Evolutionary conservation across 2,888 invertebrate genomes (phyloP), one percentile per base, ranked within the genome.

Genomic region (Spodoptera picta): DNA sequence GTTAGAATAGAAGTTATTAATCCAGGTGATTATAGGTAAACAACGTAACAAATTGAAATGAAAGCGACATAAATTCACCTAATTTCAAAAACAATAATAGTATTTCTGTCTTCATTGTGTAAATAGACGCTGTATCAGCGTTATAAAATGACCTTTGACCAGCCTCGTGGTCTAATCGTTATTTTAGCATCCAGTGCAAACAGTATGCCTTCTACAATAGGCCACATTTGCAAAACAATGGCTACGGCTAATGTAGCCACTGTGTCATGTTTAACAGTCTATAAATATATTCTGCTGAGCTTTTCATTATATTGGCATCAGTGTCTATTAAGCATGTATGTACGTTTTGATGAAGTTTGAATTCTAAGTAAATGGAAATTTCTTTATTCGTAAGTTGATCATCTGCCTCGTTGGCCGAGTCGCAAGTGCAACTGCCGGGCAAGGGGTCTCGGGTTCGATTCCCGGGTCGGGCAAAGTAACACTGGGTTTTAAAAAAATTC

Each of bases 171-270:
- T 14, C 24, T 43, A 60, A 62, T 56, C 9, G 19, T 54, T 51
- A 58, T 50, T 72, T 73, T 46, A 55, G 43, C 43, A 24, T 3
- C 43, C 24, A 58, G 24, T 52, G 41, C 49, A 64, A 73, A 61
- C 60, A 47, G n/a, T 11, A 43, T 54, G 14, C 14, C 47, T 36
- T 14, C 42, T 19, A 75, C 66, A 67, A 71, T 67, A 64, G 75
- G 4, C 19, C 19, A 27, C 48, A 52, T 62, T 58, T 50, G 47
- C 75, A 50, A 67, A 70, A 71, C 74, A 74, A 65, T 58, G 14
- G 44, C 42, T 60, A 19, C 9, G 47, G 7, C 36, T 36, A 36
- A 1, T 36, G 2, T 10, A 31, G 14, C 36, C 7, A 45, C 47
- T 24, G 47, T 54, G 24, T 43, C 50, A 45, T 48, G 58, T 63